phyloP scores from a whole-genome alignment of 64 coral and sea anemone genomes.

The Orbicella faveolata region DNA sequence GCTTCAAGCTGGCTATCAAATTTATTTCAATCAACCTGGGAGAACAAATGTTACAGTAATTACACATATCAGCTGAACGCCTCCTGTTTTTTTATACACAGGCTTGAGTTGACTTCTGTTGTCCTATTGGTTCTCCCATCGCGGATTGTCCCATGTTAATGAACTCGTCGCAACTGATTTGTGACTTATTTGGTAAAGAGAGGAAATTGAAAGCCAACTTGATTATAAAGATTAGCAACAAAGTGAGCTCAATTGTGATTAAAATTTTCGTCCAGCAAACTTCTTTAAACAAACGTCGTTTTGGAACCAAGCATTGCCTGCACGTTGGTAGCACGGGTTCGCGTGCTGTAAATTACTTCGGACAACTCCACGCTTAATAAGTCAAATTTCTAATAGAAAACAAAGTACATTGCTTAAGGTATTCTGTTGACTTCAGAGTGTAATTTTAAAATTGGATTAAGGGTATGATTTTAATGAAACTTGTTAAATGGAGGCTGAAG shows the following conservation, averaged over 20 bases:
- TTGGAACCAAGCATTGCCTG: background rate
- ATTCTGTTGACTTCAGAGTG: conserved; percentile 33
- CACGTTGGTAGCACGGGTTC: background rate
- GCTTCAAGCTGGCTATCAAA: conserved; percentile 37
- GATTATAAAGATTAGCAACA: conserved; percentile 52
- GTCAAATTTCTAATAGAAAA: conserved; percentile 40
- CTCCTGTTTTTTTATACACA: conserved; percentile 6
- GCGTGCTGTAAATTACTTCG: conserved; percentile 7
- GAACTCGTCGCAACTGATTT: conserved; percentile 61
- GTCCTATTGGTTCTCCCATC: conserved; percentile 11
- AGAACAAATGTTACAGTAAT: conserved; percentile 68
- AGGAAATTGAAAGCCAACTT: conserved; percentile 58
- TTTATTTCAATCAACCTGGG: conserved; percentile 37
- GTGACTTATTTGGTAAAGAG: conserved; percentile 46
- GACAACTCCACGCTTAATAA: background rate
- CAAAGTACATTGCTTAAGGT: background rate
- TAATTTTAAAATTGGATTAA: conserved; percentile 29
- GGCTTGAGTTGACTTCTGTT: conserved; percentile 1
- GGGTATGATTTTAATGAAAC: conserved; percentile 42
- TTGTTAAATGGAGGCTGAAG: conserved; percentile 19
- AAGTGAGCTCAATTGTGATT: conserved; percentile 12
- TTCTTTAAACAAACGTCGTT: conserved; percentile 9
- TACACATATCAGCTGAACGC: conserved; percentile 48
- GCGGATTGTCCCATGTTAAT: conserved; percentile 24
- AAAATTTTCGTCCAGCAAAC: conserved; percentile 1